A percentile compares a stretch with the other conserved stretches of the same genome.
These are phyloP conservation scores for Atethmia centrago DNA, from an alignment of 2,888 invertebrate genomes.

Conservation along the genomic window DNA sequence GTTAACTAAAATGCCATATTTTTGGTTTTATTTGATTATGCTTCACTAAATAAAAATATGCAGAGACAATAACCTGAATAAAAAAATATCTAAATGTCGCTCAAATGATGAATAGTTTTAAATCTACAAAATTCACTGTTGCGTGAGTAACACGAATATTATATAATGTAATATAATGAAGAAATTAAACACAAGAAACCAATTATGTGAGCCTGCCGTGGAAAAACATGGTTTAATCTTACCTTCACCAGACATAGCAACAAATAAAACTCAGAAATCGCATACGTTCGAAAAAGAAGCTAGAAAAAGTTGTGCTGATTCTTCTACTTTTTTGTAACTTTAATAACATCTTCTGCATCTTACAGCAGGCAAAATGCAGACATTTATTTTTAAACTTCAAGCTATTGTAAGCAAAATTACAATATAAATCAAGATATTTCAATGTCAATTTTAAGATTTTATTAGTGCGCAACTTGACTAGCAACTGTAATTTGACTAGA, in stretches of 20 bases:
- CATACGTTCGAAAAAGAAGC: neutral
- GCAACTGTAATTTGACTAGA: no score
- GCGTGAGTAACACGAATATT: neutral
- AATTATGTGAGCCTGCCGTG: neutral
- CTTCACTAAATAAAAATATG: constrained; percentile 10
- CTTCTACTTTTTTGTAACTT: neutral
- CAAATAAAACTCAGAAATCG: neutral
- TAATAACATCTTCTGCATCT: neutral
- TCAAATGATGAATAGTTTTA: neutral
- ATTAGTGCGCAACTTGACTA: no score
- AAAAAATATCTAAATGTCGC: neutral
- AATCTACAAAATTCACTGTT: neutral
- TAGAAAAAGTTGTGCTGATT: neutral
- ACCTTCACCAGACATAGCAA: neutral
- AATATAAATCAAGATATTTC: no score
- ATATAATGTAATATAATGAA: no score
- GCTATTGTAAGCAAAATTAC: no score
- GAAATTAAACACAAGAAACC: neutral
- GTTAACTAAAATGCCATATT: constrained; percentile 30
- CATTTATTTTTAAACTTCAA: constrained; percentile 25
- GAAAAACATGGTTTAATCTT: neutral
- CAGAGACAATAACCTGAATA: neutral
- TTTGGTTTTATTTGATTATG: constrained; percentile 29
- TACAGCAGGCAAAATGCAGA: constrained; percentile 2
- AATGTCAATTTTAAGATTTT: no score